phyloP scores from a whole-genome alignment of 23 tunicate genomes.

The Clavelina lepadiformis region DNA sequence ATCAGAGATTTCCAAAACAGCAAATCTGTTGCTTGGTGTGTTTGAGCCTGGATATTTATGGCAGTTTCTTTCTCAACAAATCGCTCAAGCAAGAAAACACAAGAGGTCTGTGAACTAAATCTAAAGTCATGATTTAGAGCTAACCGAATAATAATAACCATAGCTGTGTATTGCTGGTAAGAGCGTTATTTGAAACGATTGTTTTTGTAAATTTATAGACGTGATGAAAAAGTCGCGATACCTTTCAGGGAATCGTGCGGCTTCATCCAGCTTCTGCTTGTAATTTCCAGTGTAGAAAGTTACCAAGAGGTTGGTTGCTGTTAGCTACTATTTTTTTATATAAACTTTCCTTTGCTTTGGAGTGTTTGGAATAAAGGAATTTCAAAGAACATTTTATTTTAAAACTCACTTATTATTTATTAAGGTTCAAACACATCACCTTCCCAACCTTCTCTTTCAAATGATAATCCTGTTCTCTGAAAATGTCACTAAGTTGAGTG shows the following conservation, averaged over 20 bases:
- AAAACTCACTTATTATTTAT: neutral
- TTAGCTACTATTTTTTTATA: too few species aligned
- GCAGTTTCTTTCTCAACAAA: conserved; percentile 4
- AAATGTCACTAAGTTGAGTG: neutral
- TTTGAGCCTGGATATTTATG: conserved; percentile 68
- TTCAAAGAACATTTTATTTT: neutral
- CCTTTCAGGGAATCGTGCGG: conserved; percentile 37
- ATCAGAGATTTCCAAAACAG: conserved; percentile 43
- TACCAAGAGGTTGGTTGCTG: conserved; percentile 29
- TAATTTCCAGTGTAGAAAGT: conserved; percentile 34
- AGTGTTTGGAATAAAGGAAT: neutral
- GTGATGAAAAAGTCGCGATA: too few species aligned
- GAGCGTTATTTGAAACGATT: too few species aligned
- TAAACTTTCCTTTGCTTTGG: neutral
- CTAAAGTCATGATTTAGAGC: too few species aligned
- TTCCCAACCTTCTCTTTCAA: conserved; percentile 26
- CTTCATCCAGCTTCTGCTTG: conserved; percentile 31
- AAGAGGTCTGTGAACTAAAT: too few species aligned
- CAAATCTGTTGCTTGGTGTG: conserved; percentile 39
- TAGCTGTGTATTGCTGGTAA: too few species aligned
- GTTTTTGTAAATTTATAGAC: too few species aligned
- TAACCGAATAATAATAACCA: too few species aligned
- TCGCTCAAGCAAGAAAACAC: neutral
- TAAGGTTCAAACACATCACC: conserved; percentile 12
- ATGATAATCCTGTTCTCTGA: conserved; percentile 5